These are phyloP conservation scores for Drosophila pruinosa DNA, from an alignment of 1,140 invertebrate species.

Conservation along the genomic window DNA sequence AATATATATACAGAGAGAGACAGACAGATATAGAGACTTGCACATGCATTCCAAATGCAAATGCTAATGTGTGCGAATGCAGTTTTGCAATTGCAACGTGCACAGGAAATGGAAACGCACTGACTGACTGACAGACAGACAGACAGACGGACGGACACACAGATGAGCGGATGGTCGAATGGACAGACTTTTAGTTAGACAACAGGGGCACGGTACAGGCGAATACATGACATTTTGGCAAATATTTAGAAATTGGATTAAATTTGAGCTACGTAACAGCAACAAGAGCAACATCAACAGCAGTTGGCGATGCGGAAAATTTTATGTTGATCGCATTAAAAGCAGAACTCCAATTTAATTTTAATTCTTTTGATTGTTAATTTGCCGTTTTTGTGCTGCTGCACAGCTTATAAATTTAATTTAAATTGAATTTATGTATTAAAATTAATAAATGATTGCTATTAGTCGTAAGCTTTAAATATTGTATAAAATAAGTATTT, in stretches of 20 bases:
- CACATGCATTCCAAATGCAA: slow-evolving; percentile 40
- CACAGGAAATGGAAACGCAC: slow-evolving; percentile 67
- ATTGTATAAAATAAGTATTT: too few species aligned
- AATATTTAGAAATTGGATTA: slow-evolving; percentile 51
- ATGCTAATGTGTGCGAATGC: slow-evolving; percentile 50
- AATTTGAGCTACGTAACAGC: slow-evolving; percentile 11
- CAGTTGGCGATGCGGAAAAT: slow-evolving; percentile 16
- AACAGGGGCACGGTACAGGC: background rate
- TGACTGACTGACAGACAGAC: slow-evolving; percentile 15
- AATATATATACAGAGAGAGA: background rate
- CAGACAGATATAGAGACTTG: background rate
- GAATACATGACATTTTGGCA: slow-evolving; percentile 39
- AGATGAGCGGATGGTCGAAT: background rate
- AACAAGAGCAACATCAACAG: background rate
- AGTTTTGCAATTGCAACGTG: slow-evolving; percentile 53
- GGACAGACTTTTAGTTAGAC: background rate
- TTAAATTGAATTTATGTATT: background rate
- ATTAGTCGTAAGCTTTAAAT: too few species aligned
- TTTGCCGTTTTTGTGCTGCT: background rate
- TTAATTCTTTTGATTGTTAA: slow-evolving; percentile 11
- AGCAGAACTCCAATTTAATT: background rate
- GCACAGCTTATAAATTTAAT: background rate
- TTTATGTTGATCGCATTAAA: slow-evolving; percentile 30
- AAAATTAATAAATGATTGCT: background rate
- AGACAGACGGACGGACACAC: background rate